Conservation (phyloP, 2,888 invertebrate species). For the Diplolepis rosae region DNA sequence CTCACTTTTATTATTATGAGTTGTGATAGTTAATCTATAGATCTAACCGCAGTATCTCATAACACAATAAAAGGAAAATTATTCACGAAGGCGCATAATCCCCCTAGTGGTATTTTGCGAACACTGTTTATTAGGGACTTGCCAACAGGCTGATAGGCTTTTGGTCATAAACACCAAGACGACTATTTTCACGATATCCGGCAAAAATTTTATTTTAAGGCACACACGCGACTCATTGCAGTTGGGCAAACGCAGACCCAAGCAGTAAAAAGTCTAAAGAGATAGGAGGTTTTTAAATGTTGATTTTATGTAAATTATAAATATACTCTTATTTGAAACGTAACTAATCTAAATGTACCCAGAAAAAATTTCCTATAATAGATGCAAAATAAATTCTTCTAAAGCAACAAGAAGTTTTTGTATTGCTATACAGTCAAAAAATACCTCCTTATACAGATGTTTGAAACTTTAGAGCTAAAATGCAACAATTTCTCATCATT, state of each 20-base stretch:
- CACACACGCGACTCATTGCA: background rate
- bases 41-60: slow-evolving; percentile 45
- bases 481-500: no score
- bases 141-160: background rate
- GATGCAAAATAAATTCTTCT: no score
- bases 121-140: slow-evolving; percentile 12
- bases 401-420: no score
- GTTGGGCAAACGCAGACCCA: background rate
- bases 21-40: slow-evolving; percentile 57
- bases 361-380: no score
- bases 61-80: slow-evolving; percentile 7
- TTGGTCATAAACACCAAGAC: slow-evolving; percentile 22
- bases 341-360: no score
- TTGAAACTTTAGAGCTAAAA: no score
- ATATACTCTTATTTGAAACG: no score
- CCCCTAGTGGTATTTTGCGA: background rate
- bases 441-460: no score
- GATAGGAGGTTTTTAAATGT: no score
- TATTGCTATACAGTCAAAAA: no score
- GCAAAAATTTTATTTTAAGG: slow-evolving; percentile 38
- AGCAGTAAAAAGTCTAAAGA: background rate
- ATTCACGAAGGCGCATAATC: slow-evolving; percentile 12
- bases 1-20: slow-evolving; percentile 44
- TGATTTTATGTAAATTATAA: no score
- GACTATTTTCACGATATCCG: slow-evolving; percentile 41